These are phyloP conservation scores for Urocitellus parryii DNA, from an alignment of 2,113 vertebrate genomes.

Conservation along the genomic window DNA sequence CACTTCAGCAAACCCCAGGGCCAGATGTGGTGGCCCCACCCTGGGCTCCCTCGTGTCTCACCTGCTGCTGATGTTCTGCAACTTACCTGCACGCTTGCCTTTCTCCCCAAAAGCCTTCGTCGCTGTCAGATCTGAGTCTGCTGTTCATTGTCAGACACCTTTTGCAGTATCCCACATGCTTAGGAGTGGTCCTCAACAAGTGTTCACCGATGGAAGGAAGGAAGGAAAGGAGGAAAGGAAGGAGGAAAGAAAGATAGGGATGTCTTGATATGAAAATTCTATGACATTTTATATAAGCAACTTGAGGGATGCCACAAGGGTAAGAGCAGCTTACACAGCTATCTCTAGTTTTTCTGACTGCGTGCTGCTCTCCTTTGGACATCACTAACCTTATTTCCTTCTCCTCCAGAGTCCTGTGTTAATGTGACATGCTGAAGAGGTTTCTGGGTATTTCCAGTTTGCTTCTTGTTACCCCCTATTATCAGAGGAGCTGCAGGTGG, in stretches of 20 bases:
- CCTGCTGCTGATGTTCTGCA: background rate
- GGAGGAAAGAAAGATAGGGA: too few species aligned
- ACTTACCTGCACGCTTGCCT: background rate
- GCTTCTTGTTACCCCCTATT: background rate
- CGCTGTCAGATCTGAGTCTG: accelerated
- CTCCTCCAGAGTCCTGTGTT: background rate
- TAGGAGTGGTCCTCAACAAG: background rate
- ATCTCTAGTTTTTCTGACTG: background rate
- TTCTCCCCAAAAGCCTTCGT: accelerated
- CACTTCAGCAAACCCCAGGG: background rate
- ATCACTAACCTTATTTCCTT: background rate
- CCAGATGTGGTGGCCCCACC: background rate
- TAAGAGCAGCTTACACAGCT: background rate
- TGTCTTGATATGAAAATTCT: too few species aligned
- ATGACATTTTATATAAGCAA: too few species aligned
- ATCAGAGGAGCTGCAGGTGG: background rate
- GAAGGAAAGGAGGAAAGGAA: too few species aligned
- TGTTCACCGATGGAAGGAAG: background rate
- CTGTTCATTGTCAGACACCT: background rate
- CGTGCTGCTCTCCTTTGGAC: background rate
- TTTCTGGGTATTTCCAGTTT: background rate
- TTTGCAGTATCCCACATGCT: background rate
- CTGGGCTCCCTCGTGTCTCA: background rate
- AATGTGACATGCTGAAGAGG: background rate
- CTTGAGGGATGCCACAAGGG: too few species aligned